Evolutionary conservation across 1,140 invertebrate species (phyloP).

Genomic region (Popillia japonica): DNA sequence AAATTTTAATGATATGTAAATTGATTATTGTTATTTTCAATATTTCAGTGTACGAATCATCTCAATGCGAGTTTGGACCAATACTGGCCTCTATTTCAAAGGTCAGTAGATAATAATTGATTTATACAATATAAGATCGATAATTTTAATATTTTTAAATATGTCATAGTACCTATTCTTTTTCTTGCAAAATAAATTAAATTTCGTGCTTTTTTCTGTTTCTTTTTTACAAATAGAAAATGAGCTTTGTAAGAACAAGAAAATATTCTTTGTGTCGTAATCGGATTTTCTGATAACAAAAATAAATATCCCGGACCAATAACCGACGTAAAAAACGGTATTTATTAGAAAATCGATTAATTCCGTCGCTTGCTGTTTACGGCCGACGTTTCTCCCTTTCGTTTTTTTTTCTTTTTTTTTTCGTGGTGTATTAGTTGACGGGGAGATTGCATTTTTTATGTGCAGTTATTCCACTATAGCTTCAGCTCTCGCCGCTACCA

Average conservation of each 20-base stretch:
- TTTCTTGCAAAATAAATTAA: neutral
- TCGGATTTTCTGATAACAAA: conserved; percentile 18
- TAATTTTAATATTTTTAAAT: neutral
- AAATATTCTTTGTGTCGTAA: conserved; percentile 2
- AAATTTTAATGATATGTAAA: conserved; percentile 38
- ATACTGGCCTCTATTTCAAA: conserved; percentile 61
- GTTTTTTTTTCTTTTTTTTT: conserved; percentile 14
- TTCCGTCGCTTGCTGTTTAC: conserved; percentile 7
- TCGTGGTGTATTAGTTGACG: conserved; percentile 35
- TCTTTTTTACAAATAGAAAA: neutral
- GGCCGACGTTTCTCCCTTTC: conserved; percentile 1
- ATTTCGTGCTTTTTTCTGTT: neutral
- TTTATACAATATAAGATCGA: conserved; percentile 19
- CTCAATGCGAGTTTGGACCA: conserved; percentile 60
- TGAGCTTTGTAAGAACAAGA: neutral
- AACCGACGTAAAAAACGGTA: neutral
- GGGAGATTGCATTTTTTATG: conserved; percentile 58
- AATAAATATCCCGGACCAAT: neutral
- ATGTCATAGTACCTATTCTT: neutral
- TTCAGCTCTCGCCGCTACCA: neutral
- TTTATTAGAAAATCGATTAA: conserved; percentile 36
- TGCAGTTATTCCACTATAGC: conserved; percentile 45
- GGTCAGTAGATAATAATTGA: conserved; percentile 54
- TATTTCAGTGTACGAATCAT: conserved; percentile 61
- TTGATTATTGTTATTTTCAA: conserved; percentile 53